A percentile compares a stretch with the other conserved stretches of the same genome.
phyloP scores from a whole-genome alignment of 2,888 invertebrate genomes.

The Morpho helenor region DNA sequence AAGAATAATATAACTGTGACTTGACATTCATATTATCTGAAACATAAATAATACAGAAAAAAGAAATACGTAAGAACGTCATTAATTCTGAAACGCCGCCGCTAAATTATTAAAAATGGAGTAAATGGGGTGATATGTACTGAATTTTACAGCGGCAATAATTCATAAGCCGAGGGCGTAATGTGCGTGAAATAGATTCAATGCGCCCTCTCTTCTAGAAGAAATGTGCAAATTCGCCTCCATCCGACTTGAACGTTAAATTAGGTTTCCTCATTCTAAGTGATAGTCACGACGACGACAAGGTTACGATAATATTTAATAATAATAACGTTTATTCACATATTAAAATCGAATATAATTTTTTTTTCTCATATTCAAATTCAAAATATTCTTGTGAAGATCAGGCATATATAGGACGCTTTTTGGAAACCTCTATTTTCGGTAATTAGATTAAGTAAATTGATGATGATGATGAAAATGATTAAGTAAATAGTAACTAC shows the following conservation, averaged over 20 bases:
- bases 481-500: too few relatives aligned
- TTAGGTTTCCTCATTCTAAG: constrained; percentile 41
- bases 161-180: constrained; percentile 63
- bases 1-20: background rate
- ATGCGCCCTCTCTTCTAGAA: constrained; percentile 56
- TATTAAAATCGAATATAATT: too few relatives aligned
- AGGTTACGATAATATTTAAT: background rate
- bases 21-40: background rate
- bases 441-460: too few relatives aligned
- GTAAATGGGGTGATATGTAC: constrained; percentile 65
- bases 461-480: too few relatives aligned
- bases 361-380: too few relatives aligned
- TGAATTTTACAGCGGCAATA: constrained; percentile 70
- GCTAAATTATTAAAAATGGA: constrained; percentile 48
- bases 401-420: too few relatives aligned
- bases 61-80: constrained; percentile 1
- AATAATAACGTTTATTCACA: too few relatives aligned
- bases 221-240: constrained; percentile 49
- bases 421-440: too few relatives aligned
- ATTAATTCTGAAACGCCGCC: constrained; percentile 10
- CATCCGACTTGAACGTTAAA: constrained; percentile 50
- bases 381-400: too few relatives aligned
- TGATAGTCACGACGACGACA: background rate
- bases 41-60: constrained; percentile 3
- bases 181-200: constrained; percentile 73